phyloP scores from a whole-genome alignment of 2,113 vertebrate genomes.

The Cairina moschata region DNA sequence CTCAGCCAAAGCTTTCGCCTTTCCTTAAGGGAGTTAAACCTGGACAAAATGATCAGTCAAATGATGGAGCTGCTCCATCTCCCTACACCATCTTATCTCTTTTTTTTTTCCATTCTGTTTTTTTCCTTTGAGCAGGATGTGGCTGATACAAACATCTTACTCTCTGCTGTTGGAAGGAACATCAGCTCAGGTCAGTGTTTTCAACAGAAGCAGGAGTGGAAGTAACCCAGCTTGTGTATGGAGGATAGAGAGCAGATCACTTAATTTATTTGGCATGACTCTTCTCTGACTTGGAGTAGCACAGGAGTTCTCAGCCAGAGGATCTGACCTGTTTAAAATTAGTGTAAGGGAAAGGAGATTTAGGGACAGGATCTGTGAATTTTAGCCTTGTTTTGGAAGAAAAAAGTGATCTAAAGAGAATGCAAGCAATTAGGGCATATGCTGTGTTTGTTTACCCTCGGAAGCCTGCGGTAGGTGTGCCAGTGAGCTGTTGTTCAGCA shows the following conservation, averaged over 20 bases:
- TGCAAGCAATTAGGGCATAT: background rate
- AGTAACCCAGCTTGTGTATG: background rate
- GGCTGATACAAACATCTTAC: background rate
- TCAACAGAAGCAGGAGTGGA: background rate
- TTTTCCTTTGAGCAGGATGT: background rate
- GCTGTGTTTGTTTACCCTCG: conserved; percentile 27
- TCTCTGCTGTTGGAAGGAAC: background rate
- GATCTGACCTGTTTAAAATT: background rate
- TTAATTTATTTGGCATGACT: background rate
- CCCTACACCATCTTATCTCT: accelerated
- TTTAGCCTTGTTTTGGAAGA: background rate
- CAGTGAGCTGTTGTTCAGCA: conserved; percentile 1
- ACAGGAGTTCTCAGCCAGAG: background rate
- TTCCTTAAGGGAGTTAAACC: background rate
- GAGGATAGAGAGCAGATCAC: background rate
- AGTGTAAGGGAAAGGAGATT: background rate
- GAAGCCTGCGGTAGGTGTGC: conserved; percentile 30
- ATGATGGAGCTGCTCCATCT: background rate
- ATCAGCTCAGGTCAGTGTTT: background rate
- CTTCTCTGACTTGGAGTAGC: background rate
- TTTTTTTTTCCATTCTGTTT: background rate
- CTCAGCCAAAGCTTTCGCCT: background rate
- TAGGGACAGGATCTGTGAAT: background rate
- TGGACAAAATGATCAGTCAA: background rate
- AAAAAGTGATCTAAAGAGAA: background rate